phyloP scores from a whole-genome alignment of 2,888 invertebrate genomes.

The Ichneumoninae sp. region DNA sequence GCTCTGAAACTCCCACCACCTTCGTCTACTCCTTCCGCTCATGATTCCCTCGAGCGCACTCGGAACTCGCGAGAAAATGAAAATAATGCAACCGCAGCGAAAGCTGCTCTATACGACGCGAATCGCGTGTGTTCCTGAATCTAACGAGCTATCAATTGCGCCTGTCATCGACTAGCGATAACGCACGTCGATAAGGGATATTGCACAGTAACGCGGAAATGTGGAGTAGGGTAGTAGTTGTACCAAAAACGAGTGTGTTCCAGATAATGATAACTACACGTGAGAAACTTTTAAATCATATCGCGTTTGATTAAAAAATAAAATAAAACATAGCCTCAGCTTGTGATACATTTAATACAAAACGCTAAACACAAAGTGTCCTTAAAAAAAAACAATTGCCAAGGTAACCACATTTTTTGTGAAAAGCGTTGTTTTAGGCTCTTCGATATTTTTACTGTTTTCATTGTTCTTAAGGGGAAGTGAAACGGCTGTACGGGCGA shows the following conservation, averaged over 20 bases:
- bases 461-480: too few species aligned
- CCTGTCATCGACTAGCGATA: not conserved
- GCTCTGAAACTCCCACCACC: not conserved
- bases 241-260: not conserved
- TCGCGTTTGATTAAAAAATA: too few species aligned
- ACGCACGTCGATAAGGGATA: not conserved
- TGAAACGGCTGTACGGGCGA: too few species aligned
- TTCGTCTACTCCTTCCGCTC: not conserved
- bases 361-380: not conserved
- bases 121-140: not conserved
- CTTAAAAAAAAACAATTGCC: not conserved
- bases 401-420: conserved; percentile 1
- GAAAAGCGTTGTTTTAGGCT: not conserved
- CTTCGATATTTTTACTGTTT: not conserved
- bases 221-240: not conserved
- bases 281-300: not conserved
- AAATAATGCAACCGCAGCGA: conserved; percentile 2
- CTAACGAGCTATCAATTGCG: not conserved
- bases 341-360: too few species aligned
- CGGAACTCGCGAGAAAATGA: conserved; percentile 4
- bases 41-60: not conserved
- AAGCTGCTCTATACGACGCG: not conserved
- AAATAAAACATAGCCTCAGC: too few species aligned
- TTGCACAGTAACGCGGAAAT: not conserved
- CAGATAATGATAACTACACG: not conserved